These are phyloP conservation scores for Gallirallus australis DNA, from an alignment of 2,797 vertebrate genomes.

Conservation along the genomic window DNA sequence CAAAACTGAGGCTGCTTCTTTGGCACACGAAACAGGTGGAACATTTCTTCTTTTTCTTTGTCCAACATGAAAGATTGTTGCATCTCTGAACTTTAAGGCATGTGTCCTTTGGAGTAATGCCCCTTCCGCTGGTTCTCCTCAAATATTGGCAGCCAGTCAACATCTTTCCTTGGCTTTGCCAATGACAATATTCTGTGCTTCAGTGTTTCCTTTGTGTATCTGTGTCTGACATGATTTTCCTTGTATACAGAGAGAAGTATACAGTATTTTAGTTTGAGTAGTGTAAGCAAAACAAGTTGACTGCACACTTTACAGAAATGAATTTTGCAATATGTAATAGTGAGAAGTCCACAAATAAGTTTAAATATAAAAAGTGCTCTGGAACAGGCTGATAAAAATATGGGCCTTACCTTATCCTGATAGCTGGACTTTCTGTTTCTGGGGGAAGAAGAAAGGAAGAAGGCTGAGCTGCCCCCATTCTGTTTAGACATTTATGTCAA, in stretches of 20 bases:
- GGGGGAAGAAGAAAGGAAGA: not conserved
- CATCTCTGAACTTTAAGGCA: constrained; percentile 44
- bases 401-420: not conserved
- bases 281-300: not conserved
- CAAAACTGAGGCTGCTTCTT: not conserved
- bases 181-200: constrained; percentile 67
- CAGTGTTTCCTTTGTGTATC: constrained; percentile 32
- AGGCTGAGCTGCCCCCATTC: not conserved
- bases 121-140: constrained; percentile 49
- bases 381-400: not conserved
- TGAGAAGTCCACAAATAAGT: not conserved
- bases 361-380: not conserved
- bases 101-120: constrained; percentile 63
- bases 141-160: constrained; percentile 53
- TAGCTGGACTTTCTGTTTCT: not conserved
- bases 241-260: not conserved
- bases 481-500: not conserved
- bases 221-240: constrained; percentile 54
- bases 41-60: constrained; percentile 56
- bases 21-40: constrained; percentile 27
- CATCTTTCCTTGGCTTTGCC: constrained; percentile 55
- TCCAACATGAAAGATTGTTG: constrained; percentile 48
- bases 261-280: not conserved
- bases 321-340: not conserved
- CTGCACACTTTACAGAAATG: not conserved